Conservation (phyloP, 1,140 invertebrate species). For the Phthorimaea operculella region DNA sequence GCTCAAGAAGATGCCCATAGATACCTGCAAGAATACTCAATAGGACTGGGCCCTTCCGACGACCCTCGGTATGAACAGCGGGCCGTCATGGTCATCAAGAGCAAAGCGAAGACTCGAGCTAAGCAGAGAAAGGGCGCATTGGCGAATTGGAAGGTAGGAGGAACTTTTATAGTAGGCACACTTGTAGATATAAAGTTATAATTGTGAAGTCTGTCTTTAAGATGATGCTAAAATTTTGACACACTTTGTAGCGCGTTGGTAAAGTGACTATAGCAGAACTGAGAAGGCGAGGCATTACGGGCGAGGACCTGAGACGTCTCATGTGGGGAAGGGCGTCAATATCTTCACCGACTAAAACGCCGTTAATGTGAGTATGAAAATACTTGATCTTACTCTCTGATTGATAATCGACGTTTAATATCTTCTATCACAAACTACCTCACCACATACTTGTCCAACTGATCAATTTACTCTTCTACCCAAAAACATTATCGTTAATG, state of each 20-base stretch:
- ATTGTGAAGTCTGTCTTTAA: too few species aligned
- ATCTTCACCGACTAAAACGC: conserved; percentile 82
- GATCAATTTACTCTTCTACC: not conserved
- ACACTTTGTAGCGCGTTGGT: conserved; percentile 79
- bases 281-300: conserved; percentile 84
- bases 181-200: too few species aligned
- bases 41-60: conserved; percentile 87
- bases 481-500: conserved; percentile 5
- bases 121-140: conserved; percentile 97
- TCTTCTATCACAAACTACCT: too few species aligned
- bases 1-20: conserved; percentile 88
- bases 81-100: conserved; percentile 98
- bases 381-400: too few species aligned
- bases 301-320: conserved; percentile 83
- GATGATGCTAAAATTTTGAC: conserved; percentile 1
- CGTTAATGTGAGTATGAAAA: conserved; percentile 66
- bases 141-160: conserved; percentile 92
- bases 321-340: conserved; percentile 92
- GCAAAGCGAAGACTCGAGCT: conserved; percentile 94
- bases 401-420: too few species aligned
- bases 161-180: too few species aligned
- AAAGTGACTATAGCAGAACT: conserved; percentile 88
- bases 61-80: conserved; percentile 84
- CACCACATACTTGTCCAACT: too few species aligned
- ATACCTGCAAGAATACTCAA: conserved; percentile 95